Percentiles rank a stretch among this genome's conserved stretches.
These are phyloP conservation scores for Corythoichthys haematopterus DNA, from an alignment of 2,113 vertebrate species.

Conservation along the genomic window DNA sequence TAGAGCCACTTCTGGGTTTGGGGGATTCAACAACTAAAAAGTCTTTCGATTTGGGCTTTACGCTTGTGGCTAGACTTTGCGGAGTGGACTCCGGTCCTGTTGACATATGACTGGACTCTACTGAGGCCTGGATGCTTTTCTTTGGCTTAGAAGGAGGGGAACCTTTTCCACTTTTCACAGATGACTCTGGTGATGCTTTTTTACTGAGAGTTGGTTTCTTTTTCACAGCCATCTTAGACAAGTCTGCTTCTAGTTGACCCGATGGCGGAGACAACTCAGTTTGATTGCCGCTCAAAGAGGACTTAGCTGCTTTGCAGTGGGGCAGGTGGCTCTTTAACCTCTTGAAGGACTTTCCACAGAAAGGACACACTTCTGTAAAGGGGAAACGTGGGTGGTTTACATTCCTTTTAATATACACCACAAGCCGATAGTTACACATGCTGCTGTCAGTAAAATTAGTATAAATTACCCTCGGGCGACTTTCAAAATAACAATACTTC, in stretches of 20 bases:
- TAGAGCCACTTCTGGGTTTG: slow-evolving; percentile 1
- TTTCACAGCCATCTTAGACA: not conserved
- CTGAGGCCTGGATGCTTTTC: slow-evolving; percentile 26
- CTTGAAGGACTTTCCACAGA: slow-evolving; percentile 80
- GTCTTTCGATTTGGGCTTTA: not conserved
- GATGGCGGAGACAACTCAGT: not conserved
- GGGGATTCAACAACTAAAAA: not conserved
- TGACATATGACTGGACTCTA: slow-evolving; percentile 11
- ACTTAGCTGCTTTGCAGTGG: slow-evolving; percentile 72
- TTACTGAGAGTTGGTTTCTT: slow-evolving; percentile 1
- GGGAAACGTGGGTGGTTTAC: not conserved
- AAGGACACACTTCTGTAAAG: slow-evolving; percentile 75
- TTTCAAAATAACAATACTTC: not conserved
- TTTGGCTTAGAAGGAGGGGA: slow-evolving; percentile 23
- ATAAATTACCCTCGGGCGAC: not conserved
- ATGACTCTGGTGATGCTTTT: not conserved
- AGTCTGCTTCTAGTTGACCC: not conserved
- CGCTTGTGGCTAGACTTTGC: not conserved
- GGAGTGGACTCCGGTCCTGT: not conserved
- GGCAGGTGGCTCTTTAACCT: slow-evolving; percentile 83
- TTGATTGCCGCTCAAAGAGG: slow-evolving; percentile 2
- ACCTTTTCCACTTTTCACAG: not conserved
- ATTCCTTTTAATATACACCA: not conserved
- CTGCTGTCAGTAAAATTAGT: not conserved
- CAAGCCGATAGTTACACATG: not conserved